A percentile compares a stretch with the other conserved stretches of the same genome.
These are phyloP conservation scores for Andrena praecox DNA, from an alignment of 2,888 invertebrate species.

Conservation along the genomic window DNA sequence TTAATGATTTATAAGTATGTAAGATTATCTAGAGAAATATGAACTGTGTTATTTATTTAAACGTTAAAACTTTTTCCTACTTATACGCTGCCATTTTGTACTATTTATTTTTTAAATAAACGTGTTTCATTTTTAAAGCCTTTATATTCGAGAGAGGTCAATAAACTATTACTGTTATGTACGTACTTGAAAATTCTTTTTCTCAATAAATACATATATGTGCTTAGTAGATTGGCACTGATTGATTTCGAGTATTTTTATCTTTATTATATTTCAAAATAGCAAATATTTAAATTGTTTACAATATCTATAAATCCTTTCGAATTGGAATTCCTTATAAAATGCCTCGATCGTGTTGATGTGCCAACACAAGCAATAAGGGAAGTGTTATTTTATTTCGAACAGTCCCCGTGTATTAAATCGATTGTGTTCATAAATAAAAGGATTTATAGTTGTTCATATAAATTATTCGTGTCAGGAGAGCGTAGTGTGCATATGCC, in stretches of 20 bases:
- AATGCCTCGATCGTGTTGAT: conserved; percentile 1
- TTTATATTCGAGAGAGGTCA: not conserved
- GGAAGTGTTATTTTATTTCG: conserved; percentile 1
- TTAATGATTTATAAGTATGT: not conserved
- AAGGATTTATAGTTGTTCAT: conserved; percentile 66
- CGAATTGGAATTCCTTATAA: not conserved
- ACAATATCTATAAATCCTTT: conserved; percentile 15
- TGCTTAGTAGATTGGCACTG: not conserved
- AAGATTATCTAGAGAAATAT: not conserved
- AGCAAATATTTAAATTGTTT: conserved; percentile 8
- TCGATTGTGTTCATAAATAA: conserved; percentile 32
- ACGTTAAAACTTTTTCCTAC: conserved; percentile 7
- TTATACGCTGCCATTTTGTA: conserved; percentile 13
- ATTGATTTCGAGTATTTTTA: too few relatives aligned
- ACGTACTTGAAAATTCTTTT: not conserved
- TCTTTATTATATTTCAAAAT: conserved; percentile 18
- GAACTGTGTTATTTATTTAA: conserved; percentile 13
- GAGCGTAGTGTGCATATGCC: conserved; percentile 76
- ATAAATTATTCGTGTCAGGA: conserved; percentile 50
- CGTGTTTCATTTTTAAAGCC: not conserved
- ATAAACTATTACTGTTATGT: not conserved
- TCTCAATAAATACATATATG: not conserved
- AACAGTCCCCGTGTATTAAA: conserved; percentile 13
- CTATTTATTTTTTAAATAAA: conserved; percentile 31
- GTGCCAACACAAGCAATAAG: not conserved